Evolutionary conservation across 37 sponge, comb jelly and placozoan species (phyloP).

Genomic region (Crambe crambe): DNA sequence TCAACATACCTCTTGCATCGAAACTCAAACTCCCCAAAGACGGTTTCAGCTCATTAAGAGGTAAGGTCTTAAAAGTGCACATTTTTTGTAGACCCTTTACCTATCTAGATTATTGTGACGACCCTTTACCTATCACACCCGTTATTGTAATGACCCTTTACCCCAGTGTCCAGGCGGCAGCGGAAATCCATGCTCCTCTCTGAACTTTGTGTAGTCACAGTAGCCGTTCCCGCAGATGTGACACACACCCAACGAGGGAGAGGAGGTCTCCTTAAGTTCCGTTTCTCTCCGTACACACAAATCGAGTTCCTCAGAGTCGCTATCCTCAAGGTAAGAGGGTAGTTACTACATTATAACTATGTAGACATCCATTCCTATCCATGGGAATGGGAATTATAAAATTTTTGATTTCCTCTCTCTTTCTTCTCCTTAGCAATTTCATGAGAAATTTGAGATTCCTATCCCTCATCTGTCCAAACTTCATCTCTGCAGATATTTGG

Average conservation of each 20-base stretch:
- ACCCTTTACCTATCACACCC: not conserved
- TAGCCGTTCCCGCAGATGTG: slow-evolving; percentile 54
- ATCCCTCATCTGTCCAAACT: slow-evolving; percentile 55
- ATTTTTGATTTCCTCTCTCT: slow-evolving; percentile 8
- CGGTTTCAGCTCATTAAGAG: slow-evolving; percentile 17
- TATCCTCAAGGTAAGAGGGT: slow-evolving; percentile 64
- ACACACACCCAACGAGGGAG: slow-evolving; percentile 52
- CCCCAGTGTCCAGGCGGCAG: not conserved
- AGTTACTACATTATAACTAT: not conserved
- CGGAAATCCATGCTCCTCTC: slow-evolving; percentile 62
- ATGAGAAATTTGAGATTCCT: slow-evolving; percentile 54
- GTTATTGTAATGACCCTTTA: not conserved
- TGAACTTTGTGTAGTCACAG: slow-evolving; percentile 66
- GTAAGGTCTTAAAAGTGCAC: not conserved
- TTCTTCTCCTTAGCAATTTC: slow-evolving; percentile 64
- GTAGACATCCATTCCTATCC: not conserved
- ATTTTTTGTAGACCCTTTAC: not conserved
- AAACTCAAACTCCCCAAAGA: slow-evolving; percentile 2
- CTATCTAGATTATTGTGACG: not conserved
- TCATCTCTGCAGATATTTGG: slow-evolving; percentile 69
- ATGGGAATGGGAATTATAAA: not conserved
- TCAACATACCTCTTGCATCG: not conserved
- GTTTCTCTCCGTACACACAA: slow-evolving; percentile 81
- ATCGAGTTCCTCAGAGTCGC: slow-evolving; percentile 79
- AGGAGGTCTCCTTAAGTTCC: slow-evolving; percentile 70